Percentiles rank a stretch among this genome's conserved stretches.
These are phyloP conservation scores for Pandion haliaetus DNA, from an alignment of 2,113 vertebrate genomes.

Conservation along the genomic window DNA sequence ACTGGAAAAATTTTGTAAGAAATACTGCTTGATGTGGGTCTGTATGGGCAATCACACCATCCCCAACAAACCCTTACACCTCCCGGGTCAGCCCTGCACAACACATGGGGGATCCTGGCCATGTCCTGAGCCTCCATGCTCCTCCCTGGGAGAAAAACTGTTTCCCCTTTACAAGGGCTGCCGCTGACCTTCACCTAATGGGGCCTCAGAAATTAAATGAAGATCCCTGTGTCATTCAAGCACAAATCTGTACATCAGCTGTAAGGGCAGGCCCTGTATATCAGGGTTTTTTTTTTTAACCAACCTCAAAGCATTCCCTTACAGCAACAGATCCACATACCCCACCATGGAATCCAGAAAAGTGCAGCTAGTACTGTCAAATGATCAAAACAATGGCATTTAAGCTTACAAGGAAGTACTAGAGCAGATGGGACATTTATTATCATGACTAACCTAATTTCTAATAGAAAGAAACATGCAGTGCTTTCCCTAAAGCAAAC, in stretches of 20 bases:
- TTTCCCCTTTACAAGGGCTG: background rate
- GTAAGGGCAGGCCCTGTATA: background rate
- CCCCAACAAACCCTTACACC: background rate
- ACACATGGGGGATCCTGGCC: background rate
- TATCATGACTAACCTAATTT: background rate
- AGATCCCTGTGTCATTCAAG: background rate
- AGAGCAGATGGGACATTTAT: background rate
- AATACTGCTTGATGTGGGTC: background rate
- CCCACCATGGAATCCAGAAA: background rate
- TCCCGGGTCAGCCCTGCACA: background rate
- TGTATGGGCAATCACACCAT: background rate
- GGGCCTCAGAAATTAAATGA: background rate
- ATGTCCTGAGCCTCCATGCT: accelerated
- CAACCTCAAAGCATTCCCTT: background rate
- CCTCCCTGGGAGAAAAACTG: background rate
- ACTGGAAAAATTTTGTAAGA: background rate
- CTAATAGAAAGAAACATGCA: background rate
- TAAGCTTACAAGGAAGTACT: background rate
- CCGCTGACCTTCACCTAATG: background rate
- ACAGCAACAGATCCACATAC: background rate
- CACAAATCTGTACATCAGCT: background rate
- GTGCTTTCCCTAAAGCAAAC: background rate
- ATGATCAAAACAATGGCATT: background rate
- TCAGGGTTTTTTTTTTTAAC: background rate
- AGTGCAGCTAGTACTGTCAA: background rate